Conservation (phyloP, 2,797 vertebrate genomes). For the Synanceia verrucosa region DNA sequence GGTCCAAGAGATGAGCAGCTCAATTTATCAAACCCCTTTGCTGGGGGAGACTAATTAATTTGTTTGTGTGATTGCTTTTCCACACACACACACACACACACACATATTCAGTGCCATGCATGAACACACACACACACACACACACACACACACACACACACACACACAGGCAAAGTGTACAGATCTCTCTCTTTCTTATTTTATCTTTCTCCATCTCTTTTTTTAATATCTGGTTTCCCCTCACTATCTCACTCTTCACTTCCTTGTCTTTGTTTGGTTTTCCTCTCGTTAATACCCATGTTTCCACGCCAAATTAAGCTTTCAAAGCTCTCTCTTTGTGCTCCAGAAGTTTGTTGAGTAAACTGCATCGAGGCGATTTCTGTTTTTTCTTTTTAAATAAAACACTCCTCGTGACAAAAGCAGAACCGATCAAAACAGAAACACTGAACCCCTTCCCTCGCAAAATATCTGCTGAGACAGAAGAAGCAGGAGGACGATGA, state of each 20-base stretch:
- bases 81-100: slow-evolving; percentile 29
- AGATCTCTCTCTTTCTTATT: slow-evolving; percentile 22
- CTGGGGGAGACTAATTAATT: slow-evolving; percentile 84
- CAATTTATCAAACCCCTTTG: slow-evolving; percentile 83
- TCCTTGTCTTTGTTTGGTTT: slow-evolving; percentile 50
- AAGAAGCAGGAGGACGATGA: background rate
- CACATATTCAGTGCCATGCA: background rate
- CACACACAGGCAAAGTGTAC: slow-evolving; percentile 20
- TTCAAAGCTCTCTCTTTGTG: background rate
- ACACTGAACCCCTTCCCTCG: slow-evolving; percentile 1
- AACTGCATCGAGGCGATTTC: slow-evolving; percentile 12
- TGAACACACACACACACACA: background rate
- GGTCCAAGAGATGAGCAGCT: slow-evolving; percentile 69
- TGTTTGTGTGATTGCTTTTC: slow-evolving; percentile 86
- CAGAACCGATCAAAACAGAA: slow-evolving; percentile 13
- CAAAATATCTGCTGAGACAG: slow-evolving; percentile 1
- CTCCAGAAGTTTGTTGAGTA: slow-evolving; percentile 26
- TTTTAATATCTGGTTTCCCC: slow-evolving; percentile 40
- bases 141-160: slow-evolving; percentile 18
- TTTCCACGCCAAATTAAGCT: slow-evolving; percentile 29
- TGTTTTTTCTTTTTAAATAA: too few species aligned
- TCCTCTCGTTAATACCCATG: slow-evolving; percentile 15
- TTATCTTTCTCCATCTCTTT: slow-evolving; percentile 23
- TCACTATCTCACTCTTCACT: slow-evolving; percentile 32
- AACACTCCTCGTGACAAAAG: background rate